A percentile compares a stretch with the other conserved stretches of the same genome.
These are phyloP conservation scores for Conus ventricosus DNA, from an alignment of 1,140 invertebrate species.

Conservation along the genomic window DNA sequence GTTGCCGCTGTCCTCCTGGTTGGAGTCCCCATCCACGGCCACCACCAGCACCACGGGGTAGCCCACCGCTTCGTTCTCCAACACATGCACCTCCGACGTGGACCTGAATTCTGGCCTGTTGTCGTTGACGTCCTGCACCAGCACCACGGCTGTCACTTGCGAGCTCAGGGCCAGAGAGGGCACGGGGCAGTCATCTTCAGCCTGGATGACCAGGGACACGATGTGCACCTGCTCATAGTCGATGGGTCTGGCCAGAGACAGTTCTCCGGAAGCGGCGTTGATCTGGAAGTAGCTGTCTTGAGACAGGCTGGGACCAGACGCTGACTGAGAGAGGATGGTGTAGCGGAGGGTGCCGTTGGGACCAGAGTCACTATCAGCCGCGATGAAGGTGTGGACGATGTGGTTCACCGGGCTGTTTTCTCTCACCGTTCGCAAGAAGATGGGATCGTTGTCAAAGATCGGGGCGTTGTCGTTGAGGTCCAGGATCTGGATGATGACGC, in stretches of 20 bases:
- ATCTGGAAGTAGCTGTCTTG: slow-evolving; percentile 80
- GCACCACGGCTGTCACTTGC: slow-evolving; percentile 87
- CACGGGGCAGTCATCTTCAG: slow-evolving; percentile 86
- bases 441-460: slow-evolving; percentile 78
- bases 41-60: slow-evolving; percentile 84
- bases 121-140: slow-evolving; percentile 86
- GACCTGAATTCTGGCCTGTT: slow-evolving; percentile 80
- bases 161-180: slow-evolving; percentile 82
- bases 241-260: slow-evolving; percentile 83
- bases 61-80: slow-evolving; percentile 79
- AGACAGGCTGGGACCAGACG: slow-evolving; percentile 69
- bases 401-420: slow-evolving; percentile 80
- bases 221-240: slow-evolving; percentile 84
- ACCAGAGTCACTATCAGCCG: slow-evolving; percentile 78
- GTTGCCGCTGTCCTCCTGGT: slow-evolving; percentile 85
- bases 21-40: slow-evolving; percentile 89
- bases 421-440: slow-evolving; percentile 54
- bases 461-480: slow-evolving; percentile 97
- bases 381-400: slow-evolving; percentile 64
- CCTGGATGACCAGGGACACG: slow-evolving; percentile 87
- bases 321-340: slow-evolving; percentile 88
- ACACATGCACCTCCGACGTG: slow-evolving; percentile 68
- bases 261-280: slow-evolving; percentile 87
- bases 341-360: slow-evolving; percentile 90
- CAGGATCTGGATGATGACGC: slow-evolving; percentile 89